Evolutionary conservation across 2,888 invertebrate species (phyloP).

Genomic region (Pseudoips prasinana): DNA sequence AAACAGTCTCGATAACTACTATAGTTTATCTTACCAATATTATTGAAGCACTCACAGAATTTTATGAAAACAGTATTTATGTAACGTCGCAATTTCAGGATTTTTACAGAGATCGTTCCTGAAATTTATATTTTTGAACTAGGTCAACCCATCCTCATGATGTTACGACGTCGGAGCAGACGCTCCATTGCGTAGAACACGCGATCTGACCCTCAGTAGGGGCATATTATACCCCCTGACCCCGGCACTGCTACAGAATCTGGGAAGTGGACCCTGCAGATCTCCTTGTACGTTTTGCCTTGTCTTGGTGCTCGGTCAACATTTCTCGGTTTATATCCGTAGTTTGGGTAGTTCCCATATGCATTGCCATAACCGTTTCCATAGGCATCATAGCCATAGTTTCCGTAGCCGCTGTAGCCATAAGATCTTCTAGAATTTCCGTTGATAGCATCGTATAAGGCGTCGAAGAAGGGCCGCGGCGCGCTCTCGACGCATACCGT

Average conservation of each 20-base stretch:
- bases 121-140: constrained; percentile 16
- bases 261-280: constrained; percentile 86
- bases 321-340: constrained; percentile 34
- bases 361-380: constrained; percentile 27
- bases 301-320: constrained; percentile 50
- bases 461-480: constrained; percentile 65
- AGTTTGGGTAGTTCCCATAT: constrained; percentile 36
- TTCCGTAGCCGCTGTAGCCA: constrained; percentile 56
- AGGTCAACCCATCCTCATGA: constrained; percentile 77
- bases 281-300: constrained; percentile 84
- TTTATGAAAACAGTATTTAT: constrained; percentile 1
- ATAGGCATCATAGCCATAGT: constrained; percentile 48
- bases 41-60: constrained; percentile 4
- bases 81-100: constrained; percentile 4
- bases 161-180: constrained; percentile 72
- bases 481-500: constrained; percentile 41
- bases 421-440: constrained; percentile 66
- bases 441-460: constrained; percentile 69
- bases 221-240: constrained; percentile 84
- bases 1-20: background rate
- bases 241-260: constrained; percentile 74
- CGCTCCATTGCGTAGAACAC: constrained; percentile 81
- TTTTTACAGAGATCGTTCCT: constrained; percentile 22
- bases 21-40: background rate
- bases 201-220: constrained; percentile 82